phyloP scores from a whole-genome alignment of 2,113 vertebrate genomes.

The Myocastor coypus region DNA sequence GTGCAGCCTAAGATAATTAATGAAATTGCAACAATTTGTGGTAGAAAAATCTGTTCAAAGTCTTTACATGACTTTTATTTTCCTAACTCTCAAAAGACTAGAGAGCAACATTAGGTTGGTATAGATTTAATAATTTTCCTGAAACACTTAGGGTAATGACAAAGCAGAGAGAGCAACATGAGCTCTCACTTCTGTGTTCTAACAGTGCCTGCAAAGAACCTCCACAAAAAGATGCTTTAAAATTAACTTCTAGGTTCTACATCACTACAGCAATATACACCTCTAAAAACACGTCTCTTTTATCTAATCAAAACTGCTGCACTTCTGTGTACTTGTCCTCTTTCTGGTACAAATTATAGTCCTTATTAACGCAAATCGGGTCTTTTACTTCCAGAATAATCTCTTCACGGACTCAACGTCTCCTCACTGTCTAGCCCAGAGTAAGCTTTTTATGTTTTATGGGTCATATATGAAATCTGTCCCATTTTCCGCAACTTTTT shows the following conservation, averaged over 20 bases:
- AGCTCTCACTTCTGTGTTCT: background rate
- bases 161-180: background rate
- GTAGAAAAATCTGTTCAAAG: background rate
- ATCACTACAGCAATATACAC: background rate
- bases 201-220: background rate
- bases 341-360: background rate
- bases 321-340: background rate
- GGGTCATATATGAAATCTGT: background rate
- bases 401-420: background rate
- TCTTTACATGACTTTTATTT: background rate
- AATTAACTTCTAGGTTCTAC: background rate
- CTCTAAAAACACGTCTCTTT: background rate
- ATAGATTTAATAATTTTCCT: background rate
- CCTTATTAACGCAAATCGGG: background rate
- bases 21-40: background rate
- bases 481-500: background rate
- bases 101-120: background rate
- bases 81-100: background rate
- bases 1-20: background rate
- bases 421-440: background rate
- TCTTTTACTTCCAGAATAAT: background rate
- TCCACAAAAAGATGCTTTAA: background rate
- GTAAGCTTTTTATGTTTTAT: background rate
- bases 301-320: background rate
- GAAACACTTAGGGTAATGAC: background rate